phyloP scores from a whole-genome alignment of 2,888 invertebrate species.

The Lasioglossum pauxillum region DNA sequence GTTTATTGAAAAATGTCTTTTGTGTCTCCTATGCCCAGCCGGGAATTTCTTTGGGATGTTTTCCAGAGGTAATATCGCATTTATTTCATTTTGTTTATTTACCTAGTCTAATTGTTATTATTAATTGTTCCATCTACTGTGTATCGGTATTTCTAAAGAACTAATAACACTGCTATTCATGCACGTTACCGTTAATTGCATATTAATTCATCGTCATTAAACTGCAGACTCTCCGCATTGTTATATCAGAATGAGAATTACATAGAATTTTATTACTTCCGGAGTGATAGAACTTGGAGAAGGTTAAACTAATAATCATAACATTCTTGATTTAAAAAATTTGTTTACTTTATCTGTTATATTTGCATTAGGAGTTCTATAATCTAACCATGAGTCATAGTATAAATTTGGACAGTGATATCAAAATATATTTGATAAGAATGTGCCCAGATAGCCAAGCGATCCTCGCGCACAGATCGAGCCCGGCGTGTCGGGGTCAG shows the following conservation, averaged over 20 bases:
- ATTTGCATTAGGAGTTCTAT: not conserved
- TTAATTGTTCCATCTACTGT: not conserved
- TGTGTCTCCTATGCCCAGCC: constrained; percentile 89
- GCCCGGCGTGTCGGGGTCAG: too few relatives aligned
- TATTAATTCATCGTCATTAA: constrained; percentile 2
- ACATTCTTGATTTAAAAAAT: not conserved
- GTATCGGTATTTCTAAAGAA: not conserved
- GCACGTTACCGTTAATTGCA: constrained; percentile 6
- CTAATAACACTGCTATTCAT: not conserved
- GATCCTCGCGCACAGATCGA: too few relatives aligned
- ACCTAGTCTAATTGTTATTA: not conserved
- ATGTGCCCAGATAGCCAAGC: too few relatives aligned
- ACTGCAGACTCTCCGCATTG: not conserved
- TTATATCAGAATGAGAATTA: not conserved
- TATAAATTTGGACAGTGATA: not conserved
- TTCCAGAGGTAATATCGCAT: constrained; percentile 89
- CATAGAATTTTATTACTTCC: not conserved
- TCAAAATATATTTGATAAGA: not conserved
- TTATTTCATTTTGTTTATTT: not conserved
- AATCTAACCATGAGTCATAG: not conserved
- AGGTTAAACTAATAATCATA: not conserved
- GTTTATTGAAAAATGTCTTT: constrained; percentile 82
- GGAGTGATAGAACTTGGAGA: not conserved
- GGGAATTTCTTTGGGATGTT: constrained; percentile 92
- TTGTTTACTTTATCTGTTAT: not conserved